These are phyloP conservation scores for Lophius piscatorius DNA, from an alignment of 2,113 vertebrate species.

Conservation along the genomic window DNA sequence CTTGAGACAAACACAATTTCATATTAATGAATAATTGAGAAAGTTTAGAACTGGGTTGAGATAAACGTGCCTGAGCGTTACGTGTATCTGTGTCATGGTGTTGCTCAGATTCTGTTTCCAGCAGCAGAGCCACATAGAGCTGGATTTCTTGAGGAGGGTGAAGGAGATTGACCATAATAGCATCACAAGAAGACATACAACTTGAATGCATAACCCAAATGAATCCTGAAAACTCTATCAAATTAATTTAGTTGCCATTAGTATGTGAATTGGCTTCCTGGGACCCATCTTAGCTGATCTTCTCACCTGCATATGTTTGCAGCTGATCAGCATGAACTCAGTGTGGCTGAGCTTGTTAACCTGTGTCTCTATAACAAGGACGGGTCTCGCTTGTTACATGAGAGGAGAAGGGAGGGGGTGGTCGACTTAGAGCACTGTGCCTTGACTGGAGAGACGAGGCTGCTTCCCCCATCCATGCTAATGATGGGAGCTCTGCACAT, in stretches of 20 bases:
- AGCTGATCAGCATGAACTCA: conserved; percentile 53
- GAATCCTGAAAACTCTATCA: not conserved
- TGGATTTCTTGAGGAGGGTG: conserved; percentile 40
- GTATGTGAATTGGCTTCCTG: conserved; percentile 15
- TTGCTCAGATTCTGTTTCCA: conserved; percentile 61
- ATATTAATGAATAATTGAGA: conserved; percentile 84
- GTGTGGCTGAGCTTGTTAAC: conserved; percentile 63
- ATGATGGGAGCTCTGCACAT: conserved; percentile 73
- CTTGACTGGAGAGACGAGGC: conserved; percentile 72
- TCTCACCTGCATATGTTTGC: conserved; percentile 18
- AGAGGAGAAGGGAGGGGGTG: conserved; percentile 63
- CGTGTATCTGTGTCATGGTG: conserved; percentile 73
- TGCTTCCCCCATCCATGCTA: conserved; percentile 69
- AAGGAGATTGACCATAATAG: conserved; percentile 32
- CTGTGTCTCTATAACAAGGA: conserved; percentile 71
- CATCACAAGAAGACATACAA: conserved; percentile 25
- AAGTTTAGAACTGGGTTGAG: conserved; percentile 77
- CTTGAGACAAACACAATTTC: conserved; percentile 85
- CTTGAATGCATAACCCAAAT: not conserved
- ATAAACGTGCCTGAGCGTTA: conserved; percentile 58
- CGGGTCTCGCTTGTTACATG: conserved; percentile 68
- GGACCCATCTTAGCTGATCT: conserved; percentile 7
- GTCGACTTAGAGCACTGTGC: conserved; percentile 56
- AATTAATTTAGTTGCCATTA: conserved; percentile 3
- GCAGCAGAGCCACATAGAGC: conserved; percentile 16